Evolutionary conservation across 2,888 invertebrate species (phyloP).

Genomic region (Strigamia crassipes): DNA sequence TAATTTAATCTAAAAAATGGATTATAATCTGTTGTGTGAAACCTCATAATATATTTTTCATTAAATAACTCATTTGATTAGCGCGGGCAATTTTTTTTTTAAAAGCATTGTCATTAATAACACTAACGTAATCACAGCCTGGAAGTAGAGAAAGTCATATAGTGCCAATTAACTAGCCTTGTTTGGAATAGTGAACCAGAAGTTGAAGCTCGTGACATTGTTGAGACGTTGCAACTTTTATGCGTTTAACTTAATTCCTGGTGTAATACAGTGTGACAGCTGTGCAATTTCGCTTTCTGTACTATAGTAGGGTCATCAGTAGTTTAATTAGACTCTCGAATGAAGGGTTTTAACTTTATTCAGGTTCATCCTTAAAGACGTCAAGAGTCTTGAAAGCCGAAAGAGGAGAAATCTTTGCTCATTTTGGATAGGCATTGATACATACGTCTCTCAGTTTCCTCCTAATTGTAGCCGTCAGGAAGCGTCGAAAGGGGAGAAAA

Average conservation of each 20-base stretch:
- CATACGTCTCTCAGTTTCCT: background rate
- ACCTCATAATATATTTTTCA: too few relatives aligned
- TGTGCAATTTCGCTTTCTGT: background rate
- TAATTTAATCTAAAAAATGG: too few relatives aligned
- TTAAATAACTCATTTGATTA: too few relatives aligned
- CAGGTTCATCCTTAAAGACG: conserved; percentile 11
- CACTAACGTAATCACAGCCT: background rate
- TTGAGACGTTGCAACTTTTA: background rate
- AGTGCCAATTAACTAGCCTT: background rate
- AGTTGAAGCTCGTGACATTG: background rate
- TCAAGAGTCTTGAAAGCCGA: too few relatives aligned
- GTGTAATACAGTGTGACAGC: background rate
- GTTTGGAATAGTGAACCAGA: background rate
- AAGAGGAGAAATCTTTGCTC: too few relatives aligned
- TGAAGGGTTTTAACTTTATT: conserved; percentile 13
- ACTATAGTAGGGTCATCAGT: background rate
- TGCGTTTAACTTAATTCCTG: background rate
- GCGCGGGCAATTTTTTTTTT: background rate
- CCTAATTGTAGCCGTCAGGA: background rate
- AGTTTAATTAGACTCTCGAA: conserved; percentile 35
- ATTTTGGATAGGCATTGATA: background rate
- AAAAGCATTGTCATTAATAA: background rate
- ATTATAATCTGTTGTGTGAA: too few relatives aligned
- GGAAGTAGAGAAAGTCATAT: background rate
- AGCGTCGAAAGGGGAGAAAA: background rate